phyloP scores from a whole-genome alignment of 2,888 invertebrate genomes.

The Tromatobia lineatoria region DNA sequence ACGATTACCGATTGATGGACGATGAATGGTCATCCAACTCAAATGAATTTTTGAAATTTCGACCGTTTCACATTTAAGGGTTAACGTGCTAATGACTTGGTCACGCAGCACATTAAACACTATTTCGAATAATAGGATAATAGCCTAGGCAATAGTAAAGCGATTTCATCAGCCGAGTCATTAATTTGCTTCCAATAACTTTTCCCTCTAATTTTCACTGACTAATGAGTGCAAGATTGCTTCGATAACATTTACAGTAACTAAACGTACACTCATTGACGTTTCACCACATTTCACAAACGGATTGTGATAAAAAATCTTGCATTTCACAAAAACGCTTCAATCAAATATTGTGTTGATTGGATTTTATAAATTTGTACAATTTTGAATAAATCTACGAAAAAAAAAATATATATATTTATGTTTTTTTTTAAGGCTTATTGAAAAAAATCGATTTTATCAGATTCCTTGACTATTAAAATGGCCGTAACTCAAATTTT shows the following conservation, averaged over 20 bases:
- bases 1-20: no score
- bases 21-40: no score
- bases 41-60: no score
- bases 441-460: no score
- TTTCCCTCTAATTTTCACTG: conserved; percentile 1
- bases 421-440: no score
- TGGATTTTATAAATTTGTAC: no score
- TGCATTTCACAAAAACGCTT: neutral
- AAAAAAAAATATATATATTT: neutral
- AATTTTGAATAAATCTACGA: neutral
- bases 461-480: no score
- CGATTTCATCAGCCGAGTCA: conserved; percentile 38
- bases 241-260: conserved; percentile 4
- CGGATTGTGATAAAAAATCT: neutral
- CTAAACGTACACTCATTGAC: neutral
- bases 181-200: conserved; percentile 28
- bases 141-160: neutral
- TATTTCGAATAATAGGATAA: neutral
- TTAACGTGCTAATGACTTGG: neutral
- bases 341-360: neutral
- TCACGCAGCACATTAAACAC: neutral
- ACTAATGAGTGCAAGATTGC: neutral
- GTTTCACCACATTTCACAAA: neutral
- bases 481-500: no score
- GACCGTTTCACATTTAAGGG: no score